phyloP scores from a whole-genome alignment of 2,888 invertebrate species.

The Brachynemurus nebulosus region DNA sequence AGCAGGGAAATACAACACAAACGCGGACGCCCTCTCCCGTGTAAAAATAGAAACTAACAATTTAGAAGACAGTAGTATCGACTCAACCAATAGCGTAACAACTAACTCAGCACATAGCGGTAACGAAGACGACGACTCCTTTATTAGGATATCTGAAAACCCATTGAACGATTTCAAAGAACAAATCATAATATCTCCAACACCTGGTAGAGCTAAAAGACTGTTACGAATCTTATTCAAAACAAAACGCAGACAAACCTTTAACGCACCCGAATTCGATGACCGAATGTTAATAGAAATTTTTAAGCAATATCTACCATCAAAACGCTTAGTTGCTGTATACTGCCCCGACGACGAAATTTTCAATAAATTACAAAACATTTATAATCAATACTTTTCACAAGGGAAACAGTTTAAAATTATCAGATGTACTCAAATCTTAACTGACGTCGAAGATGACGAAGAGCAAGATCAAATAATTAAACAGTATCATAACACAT shows the following conservation, averaged over 20 bases:
- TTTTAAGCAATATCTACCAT: too few species aligned
- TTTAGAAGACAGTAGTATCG: too few species aligned
- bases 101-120: constrained; percentile 2
- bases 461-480: constrained; percentile 10
- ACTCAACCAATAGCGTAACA: too few species aligned
- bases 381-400: too few species aligned
- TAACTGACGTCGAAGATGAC: constrained; percentile 8
- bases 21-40: constrained; percentile 23
- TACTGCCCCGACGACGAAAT: not conserved
- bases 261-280: too few species aligned
- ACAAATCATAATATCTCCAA: not conserved
- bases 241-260: too few species aligned
- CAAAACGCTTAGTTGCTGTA: too few species aligned
- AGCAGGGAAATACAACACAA: constrained; percentile 21
- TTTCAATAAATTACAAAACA: not conserved
- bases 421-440: not conserved
- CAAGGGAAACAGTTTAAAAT: constrained; percentile 4
- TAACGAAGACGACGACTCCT: not conserved
- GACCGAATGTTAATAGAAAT: too few species aligned
- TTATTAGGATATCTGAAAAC: constrained; percentile 4
- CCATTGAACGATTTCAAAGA: not conserved
- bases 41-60: too few species aligned
- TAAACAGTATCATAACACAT: constrained; percentile 13
- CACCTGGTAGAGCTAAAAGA: too few species aligned
- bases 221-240: too few species aligned